Base-by-base conservation (phyloP, 2,888 invertebrate genomes). In the Branchipolynoe longqiensis region DNA sequence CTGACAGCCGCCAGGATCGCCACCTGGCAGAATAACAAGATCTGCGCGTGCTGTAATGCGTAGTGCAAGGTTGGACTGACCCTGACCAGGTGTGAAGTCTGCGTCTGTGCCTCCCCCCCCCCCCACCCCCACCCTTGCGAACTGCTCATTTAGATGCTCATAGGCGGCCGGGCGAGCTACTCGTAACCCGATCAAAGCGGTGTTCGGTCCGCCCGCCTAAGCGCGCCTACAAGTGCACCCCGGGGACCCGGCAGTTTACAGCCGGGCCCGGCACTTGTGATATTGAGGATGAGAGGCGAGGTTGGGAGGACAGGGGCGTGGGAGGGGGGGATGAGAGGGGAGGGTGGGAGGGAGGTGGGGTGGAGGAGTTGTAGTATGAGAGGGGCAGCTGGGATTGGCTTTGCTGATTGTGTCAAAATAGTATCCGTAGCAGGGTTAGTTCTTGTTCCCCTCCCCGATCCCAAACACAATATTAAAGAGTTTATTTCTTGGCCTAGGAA, bases 181-280 rank as follows among this genome's bases (percentile, higher is more conserved):
- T 58, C 58, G 58, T 58, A 58, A 58, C 58, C 58, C 25, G 58
- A 58, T 58, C 58, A 58, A 58, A 25, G n/a, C 58, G 4, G 8
- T 4, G 22, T 14, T 25, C 22, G 25, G 58, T 4, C 22, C 58
- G 22, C 58, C 25, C 58, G 22, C 4, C 58, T 25, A 14, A 4
- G 22, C 12, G 25, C 22, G 22, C n/a, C 4, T 8, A n/a, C 58
- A 58, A 58, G 58, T 58, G 58, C 58, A 58, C 58, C 58, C 58
- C 18, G 58, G 58, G 58, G 58, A 58, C 22, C 58, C 22, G 58
- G 22, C 25, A n/a, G 58, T 58, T 58, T 58, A 58, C 58, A 58
- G 58, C 58, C 25, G 58, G 58, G 14, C n/a, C 18, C 22, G n/a
- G 58, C 58, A 58, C 62, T 3, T 62, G 62, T 28, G 2, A 25